Percentiles rank a stretch among this genome's conserved stretches.
Evolutionary conservation across 2,797 vertebrate species (phyloP).

Genomic region (Esox lucius): DNA sequence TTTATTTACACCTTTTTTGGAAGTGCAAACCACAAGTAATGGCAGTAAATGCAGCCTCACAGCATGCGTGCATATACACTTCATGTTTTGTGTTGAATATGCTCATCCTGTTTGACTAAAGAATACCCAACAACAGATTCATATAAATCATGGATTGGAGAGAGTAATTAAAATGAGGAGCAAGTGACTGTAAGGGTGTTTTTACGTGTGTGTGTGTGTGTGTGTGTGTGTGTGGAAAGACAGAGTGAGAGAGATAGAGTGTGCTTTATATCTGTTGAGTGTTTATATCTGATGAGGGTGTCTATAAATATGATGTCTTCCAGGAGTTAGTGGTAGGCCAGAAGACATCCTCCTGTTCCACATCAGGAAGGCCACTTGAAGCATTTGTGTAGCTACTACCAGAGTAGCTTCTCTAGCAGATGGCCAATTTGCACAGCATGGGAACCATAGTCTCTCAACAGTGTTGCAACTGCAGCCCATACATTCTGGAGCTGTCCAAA

Average conservation of each 20-base stretch:
- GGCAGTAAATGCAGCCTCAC: too few species aligned
- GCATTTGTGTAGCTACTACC: background rate
- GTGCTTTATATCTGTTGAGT: background rate
- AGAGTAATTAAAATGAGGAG: background rate
- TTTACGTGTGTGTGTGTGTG: constrained; percentile 4
- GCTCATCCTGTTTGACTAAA: constrained; percentile 16
- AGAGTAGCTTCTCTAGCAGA: background rate
- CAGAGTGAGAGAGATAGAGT: background rate
- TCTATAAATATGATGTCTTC: background rate
- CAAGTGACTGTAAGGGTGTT: background rate
- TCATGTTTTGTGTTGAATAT: constrained; percentile 51
- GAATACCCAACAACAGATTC: background rate
- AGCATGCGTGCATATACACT: background rate
- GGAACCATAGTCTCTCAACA: background rate
- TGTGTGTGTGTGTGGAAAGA: background rate
- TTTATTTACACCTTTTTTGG: too few species aligned
- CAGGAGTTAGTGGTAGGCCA: background rate
- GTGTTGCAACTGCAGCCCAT: background rate
- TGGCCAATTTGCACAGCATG: background rate
- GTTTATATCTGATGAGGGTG: constrained; percentile 1
- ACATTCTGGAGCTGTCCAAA: background rate
- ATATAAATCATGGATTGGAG: background rate
- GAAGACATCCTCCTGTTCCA: background rate
- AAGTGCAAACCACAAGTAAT: too few species aligned
- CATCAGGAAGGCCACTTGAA: background rate